Evolutionary conservation across 2,888 invertebrate genomes (phyloP), one percentile per base, ranked within the genome.

Genomic region (Ennomos fuscantarius): DNA sequence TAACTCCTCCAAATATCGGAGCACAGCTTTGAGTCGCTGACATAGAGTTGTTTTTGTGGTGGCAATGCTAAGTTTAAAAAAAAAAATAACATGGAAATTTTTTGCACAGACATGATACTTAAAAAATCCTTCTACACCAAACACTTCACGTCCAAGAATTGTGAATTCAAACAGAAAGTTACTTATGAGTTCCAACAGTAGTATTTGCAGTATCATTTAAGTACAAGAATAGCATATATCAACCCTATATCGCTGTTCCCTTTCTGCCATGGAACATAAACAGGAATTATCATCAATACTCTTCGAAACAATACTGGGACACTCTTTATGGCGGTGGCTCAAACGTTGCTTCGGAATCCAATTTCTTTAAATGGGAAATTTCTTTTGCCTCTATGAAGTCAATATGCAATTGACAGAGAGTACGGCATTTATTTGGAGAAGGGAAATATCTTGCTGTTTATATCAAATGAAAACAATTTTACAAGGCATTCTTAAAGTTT

Each of bases 251-350:
- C 56, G 75, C 64, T 70, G 72, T 78, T 77, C 70, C 70, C 68
- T 75, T 73, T 69, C 69, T 74, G 63, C 71, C 75, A 79, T 78
- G 75, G 73, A 72, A 76, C 71, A 82, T 84, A 84, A 84, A 84
- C 74, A 80, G 80, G 78, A 83, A 82, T 84, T 79, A 84, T 80
- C 80, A 83, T 82, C 84, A 82, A 83, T 83, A 81, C 78, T 77
- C 73, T 79, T 73, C 73, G 75, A 79, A 74, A 77, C 81, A 77
- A 79, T 79, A 77, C 77, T 75, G 75, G 76, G 73, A 73, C 71
- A 77, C 74, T 81, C 76, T 82, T 81, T 84, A 83, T 75, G 72
- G 74, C 63, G 67, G 62, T 70, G 69, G 72, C 75, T 76, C 73
- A 73, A 73, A 73, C 67, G 67, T 65, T 72, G 66, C 71, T 74